phyloP scores from a whole-genome alignment of 2,113 vertebrate species.

The Bufo bufo region DNA sequence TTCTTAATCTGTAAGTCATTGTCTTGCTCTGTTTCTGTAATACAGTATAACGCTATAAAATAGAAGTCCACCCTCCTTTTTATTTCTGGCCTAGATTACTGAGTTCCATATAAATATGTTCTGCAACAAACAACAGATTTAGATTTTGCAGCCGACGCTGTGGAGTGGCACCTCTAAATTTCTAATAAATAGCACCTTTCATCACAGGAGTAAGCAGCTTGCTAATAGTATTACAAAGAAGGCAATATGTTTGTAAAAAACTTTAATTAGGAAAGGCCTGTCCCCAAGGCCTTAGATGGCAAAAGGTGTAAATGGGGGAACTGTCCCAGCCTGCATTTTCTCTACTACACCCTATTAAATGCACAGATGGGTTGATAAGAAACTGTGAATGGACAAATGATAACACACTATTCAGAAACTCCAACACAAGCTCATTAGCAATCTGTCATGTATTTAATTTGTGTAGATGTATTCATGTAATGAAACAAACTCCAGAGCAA shows the following conservation, averaged over 20 bases:
- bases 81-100: neutral
- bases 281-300: slow-evolving; percentile 72
- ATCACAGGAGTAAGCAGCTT: slow-evolving; percentile 67
- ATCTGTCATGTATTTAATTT: slow-evolving; percentile 82
- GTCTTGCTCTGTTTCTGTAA: neutral
- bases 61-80: neutral
- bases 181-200: slow-evolving; percentile 63
- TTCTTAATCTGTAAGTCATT: neutral
- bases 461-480: slow-evolving; percentile 70
- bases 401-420: slow-evolving; percentile 78
- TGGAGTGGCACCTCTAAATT: slow-evolving; percentile 60
- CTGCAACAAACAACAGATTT: slow-evolving; percentile 13
- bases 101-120: neutral
- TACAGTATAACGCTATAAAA: neutral
- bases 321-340: slow-evolving; percentile 66
- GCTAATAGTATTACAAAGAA: slow-evolving; percentile 73
- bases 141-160: slow-evolving; percentile 4
- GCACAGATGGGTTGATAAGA: slow-evolving; percentile 79
- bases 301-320: slow-evolving; percentile 76
- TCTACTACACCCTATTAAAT: slow-evolving; percentile 50
- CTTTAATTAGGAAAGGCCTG: slow-evolving; percentile 81
- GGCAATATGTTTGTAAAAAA: slow-evolving; percentile 82
- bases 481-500: slow-evolving; percentile 60
- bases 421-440: slow-evolving; percentile 85
- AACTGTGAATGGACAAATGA: slow-evolving; percentile 83